These are phyloP conservation scores for Nephrocerus scutellatus DNA, from an alignment of 2,888 invertebrate genomes.

Conservation along the genomic window DNA sequence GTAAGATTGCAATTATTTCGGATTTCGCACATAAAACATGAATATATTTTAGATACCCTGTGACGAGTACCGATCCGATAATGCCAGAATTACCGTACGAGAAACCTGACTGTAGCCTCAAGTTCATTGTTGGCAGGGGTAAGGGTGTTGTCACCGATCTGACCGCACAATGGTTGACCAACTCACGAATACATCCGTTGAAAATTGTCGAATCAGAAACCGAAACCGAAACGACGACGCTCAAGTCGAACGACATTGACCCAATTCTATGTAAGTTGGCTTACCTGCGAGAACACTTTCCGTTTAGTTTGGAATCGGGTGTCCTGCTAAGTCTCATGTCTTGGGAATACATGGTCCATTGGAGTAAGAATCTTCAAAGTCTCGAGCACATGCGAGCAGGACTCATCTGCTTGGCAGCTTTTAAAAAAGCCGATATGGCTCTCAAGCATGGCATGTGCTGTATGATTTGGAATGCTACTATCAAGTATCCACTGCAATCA, in stretches of 20 bases:
- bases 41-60: conserved; percentile 29
- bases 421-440: conserved; percentile 36
- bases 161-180: conserved; percentile 78
- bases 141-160: conserved; percentile 83
- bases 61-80: conserved; percentile 30
- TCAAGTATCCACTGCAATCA: conserved; percentile 72
- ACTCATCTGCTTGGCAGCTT: conserved; percentile 56
- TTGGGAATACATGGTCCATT: conserved; percentile 84
- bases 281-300: conserved; percentile 69
- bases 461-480: conserved; percentile 82
- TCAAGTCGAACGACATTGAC: too few species aligned
- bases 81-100: conserved; percentile 54
- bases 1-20: conserved; percentile 50
- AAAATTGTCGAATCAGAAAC: conserved; percentile 49
- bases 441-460: conserved; percentile 71
- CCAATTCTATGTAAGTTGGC: conserved; percentile 58
- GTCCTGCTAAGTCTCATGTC: conserved; percentile 77
- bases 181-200: conserved; percentile 63
- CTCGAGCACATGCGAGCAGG: conserved; percentile 64
- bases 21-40: not conserved
- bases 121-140: conserved; percentile 58
- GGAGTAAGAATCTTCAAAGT: conserved; percentile 70
- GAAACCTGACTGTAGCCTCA: conserved; percentile 58
- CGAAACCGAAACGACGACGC: conserved; percentile 13
- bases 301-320: conserved; percentile 73